phyloP scores from a whole-genome alignment of 2,113 vertebrate genomes.

The Phyllopteryx taeniolatus region DNA sequence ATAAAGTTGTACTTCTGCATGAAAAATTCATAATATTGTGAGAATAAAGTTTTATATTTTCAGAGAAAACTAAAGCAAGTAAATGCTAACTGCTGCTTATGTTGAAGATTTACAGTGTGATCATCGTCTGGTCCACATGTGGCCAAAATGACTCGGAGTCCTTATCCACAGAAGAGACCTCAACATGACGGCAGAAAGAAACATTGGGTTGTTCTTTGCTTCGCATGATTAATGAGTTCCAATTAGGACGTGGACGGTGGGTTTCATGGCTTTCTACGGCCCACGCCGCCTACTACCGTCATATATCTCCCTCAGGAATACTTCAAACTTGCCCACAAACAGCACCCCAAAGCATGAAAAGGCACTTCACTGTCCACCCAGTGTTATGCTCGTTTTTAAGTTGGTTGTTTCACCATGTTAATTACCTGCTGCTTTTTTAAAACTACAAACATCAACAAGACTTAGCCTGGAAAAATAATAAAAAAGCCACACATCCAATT shows the following conservation, averaged over 20 bases:
- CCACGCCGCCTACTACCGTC: slow-evolving; percentile 44
- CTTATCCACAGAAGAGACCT: slow-evolving; percentile 26
- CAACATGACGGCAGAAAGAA: slow-evolving; percentile 57
- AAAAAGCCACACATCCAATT: neutral
- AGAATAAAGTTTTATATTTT: neutral
- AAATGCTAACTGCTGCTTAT: neutral
- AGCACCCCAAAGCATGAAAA: neutral
- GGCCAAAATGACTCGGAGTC: slow-evolving; percentile 32
- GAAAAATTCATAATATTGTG: no score
- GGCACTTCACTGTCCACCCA: no score
- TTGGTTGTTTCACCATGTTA: neutral
- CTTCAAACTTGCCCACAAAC: neutral
- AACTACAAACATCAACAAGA: neutral
- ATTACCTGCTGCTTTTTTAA: neutral
- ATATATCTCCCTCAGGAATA: slow-evolving; percentile 52
- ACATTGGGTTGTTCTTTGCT: slow-evolving; percentile 69
- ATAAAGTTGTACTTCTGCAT: no score
- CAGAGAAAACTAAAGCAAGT: neutral
- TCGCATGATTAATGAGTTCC: slow-evolving; percentile 76
- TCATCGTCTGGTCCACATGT: slow-evolving; percentile 26
- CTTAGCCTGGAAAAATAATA: neutral
- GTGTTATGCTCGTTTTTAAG: neutral
- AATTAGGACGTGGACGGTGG: slow-evolving; percentile 71
- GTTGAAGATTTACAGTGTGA: neutral
- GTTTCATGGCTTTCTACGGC: slow-evolving; percentile 66